Base-by-base conservation (phyloP, 2,888 invertebrate species). In the Sminthurinus aureus region DNA sequence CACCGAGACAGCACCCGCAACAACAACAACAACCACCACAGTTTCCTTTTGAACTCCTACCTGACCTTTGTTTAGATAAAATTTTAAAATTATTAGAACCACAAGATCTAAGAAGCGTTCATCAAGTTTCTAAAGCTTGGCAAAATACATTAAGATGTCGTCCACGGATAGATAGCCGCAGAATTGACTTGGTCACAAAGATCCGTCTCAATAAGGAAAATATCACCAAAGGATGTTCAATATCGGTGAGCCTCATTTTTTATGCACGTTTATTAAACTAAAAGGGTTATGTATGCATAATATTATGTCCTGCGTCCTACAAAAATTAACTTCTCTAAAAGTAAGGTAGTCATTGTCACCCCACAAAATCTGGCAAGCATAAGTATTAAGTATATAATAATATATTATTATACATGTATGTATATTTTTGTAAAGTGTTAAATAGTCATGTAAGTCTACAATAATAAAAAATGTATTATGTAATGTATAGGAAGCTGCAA, bases 91-190 rank as follows among this genome's bases (percentile, higher is more conserved):
- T 83, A 38, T 77, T 89, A 20, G 50, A 83, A 12, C 84, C 84
- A 67, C 84, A 87, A 26, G 88, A 89, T 84, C 75, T 89, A 8
- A 78, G 86, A 20, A 78, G 84, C 26, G 79, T 87, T 83, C 86
- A 88, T 80, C 85, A 88, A 83, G 89, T 88, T 77, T 87, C 85
- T 11, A 84, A 83, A 66, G 52, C 83, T 66, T 89, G 89, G 88
- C 85, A 85, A 67, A 58, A 24, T 79, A 82, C 78, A 4, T 18
- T 87, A 38, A 77, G 82, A 73, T 38, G 52, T 24, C 79, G 87
- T 11, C 52, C 69, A 2, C 73, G 51, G 13, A 84, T 84, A 6
- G 85, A 88, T 71, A 69, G 64, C 12, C 64, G 85, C 52, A 84
- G 88, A 67, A 24, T 85, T 18, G 85, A 85, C 20, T 79, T 86